Conservation (phyloP, 2,113 vertebrate genomes). For the Nannobrachium achirus region DNA sequence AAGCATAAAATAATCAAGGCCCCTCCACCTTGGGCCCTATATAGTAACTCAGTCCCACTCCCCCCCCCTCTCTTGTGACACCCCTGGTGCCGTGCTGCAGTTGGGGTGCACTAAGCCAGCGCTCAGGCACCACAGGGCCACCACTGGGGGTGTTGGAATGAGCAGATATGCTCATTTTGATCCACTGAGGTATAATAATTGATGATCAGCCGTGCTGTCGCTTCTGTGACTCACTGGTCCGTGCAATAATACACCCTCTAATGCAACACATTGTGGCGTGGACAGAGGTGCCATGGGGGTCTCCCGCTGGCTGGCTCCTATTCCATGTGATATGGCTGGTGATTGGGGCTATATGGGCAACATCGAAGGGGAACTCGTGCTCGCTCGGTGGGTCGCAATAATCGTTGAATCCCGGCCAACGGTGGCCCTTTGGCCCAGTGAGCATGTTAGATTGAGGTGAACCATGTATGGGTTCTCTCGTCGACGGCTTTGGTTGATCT, state of each 20-base stretch:
- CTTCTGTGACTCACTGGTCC: slow-evolving; percentile 76
- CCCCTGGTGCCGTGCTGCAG: too few relatives aligned
- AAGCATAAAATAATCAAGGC: too few relatives aligned
- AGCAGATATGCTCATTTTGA: slow-evolving; percentile 78
- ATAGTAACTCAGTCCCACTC: too few relatives aligned
- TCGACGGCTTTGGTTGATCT: too few relatives aligned
- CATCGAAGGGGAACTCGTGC: slow-evolving; percentile 19
- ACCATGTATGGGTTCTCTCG: not conserved
- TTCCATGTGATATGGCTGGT: slow-evolving; percentile 45
- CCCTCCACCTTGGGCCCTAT: too few relatives aligned
- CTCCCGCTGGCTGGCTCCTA: slow-evolving; percentile 49
- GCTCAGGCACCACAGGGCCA: slow-evolving; percentile 11
- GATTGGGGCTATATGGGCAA: slow-evolving; percentile 34
- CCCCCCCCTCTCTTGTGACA: too few relatives aligned
- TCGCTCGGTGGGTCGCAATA: slow-evolving; percentile 5
- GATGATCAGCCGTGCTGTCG: slow-evolving; percentile 83
- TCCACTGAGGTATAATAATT: slow-evolving; percentile 85
- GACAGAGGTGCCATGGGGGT: slow-evolving; percentile 56
- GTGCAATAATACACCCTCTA: slow-evolving; percentile 62
- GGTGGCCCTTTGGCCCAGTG: not conserved
- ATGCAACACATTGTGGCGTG: slow-evolving; percentile 71
- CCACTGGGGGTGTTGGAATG: slow-evolving; percentile 46
- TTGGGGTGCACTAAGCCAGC: slow-evolving; percentile 46
- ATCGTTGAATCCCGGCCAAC: not conserved
- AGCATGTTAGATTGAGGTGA: not conserved